Base-by-base conservation (phyloP, 1,140 invertebrate species). In the Pomacea maculata region DNA sequence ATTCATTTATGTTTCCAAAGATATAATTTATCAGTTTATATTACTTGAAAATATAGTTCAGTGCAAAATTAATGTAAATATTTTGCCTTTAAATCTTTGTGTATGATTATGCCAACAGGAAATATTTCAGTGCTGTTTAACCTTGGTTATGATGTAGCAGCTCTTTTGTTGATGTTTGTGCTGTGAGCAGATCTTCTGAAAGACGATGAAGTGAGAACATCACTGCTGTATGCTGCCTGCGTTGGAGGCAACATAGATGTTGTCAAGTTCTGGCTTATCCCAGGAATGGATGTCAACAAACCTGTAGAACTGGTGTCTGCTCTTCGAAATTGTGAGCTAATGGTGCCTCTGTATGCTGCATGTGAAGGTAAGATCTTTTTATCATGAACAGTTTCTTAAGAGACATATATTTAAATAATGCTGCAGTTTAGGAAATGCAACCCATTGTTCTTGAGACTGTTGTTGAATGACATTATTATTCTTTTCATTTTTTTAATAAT, bases 281-380 rank as follows among this genome's bases (percentile, higher is more conserved):
- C 84, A 9, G 68, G 78, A 15, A 80, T 87, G 67, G 83, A 87
- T 75, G 82, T 87, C n/a, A 87, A 86, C 64, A 75, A 85, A 34
- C 85, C 86, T 15, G 21, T 84, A 19, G 79, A 84, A 29, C 78
- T 85, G 8, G 83, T 84, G 14, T 64, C 75, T 52, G 70, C 72
- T 9, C 65, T 83, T 95, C 10, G 97, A 87, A 97, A 98, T 91
- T 93, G 96, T 57, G 90, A 98, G 54, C 96, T 97, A 83, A 93
- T 93, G 70, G 90, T 98, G 17, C 96, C 96, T 0, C 93, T 95
- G 17, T 95, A 95, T 81, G 91, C 97, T 15, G 96, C 98, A 90
- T 88, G 87, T 80, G 70, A 81, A 81, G 85, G 87, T 87, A 78
- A 54, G 68, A 61, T 34, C 1, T 8, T 21, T 73, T 34, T 70